phyloP scores from a whole-genome alignment of 2,888 invertebrate genomes.

The Escarpia spicata region DNA sequence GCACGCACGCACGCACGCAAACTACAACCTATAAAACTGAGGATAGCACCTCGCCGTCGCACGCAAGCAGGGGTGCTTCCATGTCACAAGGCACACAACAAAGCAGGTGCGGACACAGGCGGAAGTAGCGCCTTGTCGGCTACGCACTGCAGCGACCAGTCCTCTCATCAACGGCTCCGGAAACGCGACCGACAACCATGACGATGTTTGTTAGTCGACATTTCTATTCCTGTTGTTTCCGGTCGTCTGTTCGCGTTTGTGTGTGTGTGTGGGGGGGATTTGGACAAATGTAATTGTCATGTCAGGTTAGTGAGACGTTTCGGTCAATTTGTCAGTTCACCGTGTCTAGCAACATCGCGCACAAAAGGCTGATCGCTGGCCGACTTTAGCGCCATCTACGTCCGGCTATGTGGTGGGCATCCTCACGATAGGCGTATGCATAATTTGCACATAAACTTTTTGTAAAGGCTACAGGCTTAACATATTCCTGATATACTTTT shows the following conservation, averaged over 20 bases:
- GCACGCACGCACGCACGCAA: too few relatives aligned
- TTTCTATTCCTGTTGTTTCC: slow-evolving; percentile 1
- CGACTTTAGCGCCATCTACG: background rate
- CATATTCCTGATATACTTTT: background rate
- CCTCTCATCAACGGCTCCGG: background rate
- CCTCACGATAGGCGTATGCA: background rate
- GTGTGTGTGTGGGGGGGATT: background rate
- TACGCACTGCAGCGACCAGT: background rate
- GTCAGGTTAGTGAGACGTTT: background rate
- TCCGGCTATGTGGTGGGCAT: background rate
- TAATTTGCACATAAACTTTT: background rate
- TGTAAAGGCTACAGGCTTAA: background rate
- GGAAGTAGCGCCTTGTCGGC: background rate
- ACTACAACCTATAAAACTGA: too few relatives aligned
- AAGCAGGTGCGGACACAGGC: background rate
- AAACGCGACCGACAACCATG: background rate
- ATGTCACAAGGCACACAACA: background rate
- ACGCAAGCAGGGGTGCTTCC: too few relatives aligned
- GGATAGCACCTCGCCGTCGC: too few relatives aligned
- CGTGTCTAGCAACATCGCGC: background rate
- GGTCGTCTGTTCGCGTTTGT: background rate
- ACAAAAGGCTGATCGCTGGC: background rate
- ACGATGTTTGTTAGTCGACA: background rate
- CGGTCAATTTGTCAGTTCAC: background rate
- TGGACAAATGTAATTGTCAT: background rate